Percentiles rank a stretch among this genome's conserved stretches.
phyloP scores from a whole-genome alignment of 2,888 invertebrate species.

The Oligia strigilis region DNA sequence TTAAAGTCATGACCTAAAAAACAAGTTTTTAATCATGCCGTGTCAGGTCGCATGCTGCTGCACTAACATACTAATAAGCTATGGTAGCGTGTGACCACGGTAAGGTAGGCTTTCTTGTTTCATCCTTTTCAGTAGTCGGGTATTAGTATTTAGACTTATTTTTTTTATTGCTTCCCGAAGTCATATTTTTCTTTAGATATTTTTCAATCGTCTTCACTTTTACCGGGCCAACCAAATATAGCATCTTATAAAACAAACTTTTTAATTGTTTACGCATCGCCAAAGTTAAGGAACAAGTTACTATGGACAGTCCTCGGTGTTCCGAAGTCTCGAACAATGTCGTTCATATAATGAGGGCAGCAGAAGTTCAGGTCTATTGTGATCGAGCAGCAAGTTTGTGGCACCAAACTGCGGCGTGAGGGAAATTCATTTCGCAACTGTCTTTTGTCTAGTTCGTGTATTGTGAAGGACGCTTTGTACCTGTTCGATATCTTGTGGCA shows the following conservation, averaged over 20 bases:
- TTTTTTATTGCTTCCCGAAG: neutral
- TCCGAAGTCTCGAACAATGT: constrained; percentile 52
- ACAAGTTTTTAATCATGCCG: no score
- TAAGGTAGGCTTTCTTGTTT: no score
- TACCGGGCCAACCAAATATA: constrained; percentile 5
- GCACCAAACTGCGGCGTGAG: constrained; percentile 51
- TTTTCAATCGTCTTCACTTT: neutral
- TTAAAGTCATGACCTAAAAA: no score
- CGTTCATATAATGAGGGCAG: constrained; percentile 55
- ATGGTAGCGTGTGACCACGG: no score
- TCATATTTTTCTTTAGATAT: neutral
- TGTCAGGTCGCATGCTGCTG: no score
- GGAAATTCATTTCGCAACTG: constrained; percentile 55
- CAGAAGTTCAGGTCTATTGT: constrained; percentile 60
- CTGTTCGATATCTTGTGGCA: constrained; percentile 31
- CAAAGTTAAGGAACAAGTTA: constrained; percentile 42
- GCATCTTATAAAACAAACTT: constrained; percentile 32
- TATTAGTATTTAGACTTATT: no score
- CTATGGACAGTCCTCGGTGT: constrained; percentile 44
- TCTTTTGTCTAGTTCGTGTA: constrained; percentile 62
- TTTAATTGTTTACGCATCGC: constrained; percentile 54
- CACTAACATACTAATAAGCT: no score
- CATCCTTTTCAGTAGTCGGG: no score
- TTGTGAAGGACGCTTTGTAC: constrained; percentile 54
- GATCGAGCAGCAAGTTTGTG: constrained; percentile 52